Evolutionary conservation across 2,888 invertebrate genomes (phyloP), one percentile per base, ranked within the genome.

Genomic region (Pasiphila rectangulata): DNA sequence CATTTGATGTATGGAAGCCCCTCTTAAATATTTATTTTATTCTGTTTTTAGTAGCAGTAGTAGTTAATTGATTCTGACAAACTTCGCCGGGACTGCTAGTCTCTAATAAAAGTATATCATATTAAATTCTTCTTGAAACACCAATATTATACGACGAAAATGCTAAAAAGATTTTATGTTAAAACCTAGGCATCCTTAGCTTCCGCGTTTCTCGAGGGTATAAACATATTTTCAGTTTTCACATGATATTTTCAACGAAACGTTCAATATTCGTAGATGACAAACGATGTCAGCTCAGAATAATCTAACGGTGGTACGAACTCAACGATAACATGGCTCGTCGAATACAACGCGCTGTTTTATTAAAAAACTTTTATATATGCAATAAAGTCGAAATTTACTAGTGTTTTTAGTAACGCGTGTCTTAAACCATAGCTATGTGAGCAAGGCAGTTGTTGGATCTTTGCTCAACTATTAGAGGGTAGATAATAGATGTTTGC

Each of bases 261-360:
- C 30, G 45, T 50, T 45, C 50, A 50, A 50, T 50, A 50, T 50
- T 50, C 47, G 30, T 13, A 38, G 44, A 53, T 55, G 55, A 57
- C 45, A 55, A 55, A 57, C 55, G 53, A 55, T 46, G 41, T 40
- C 45, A 45, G 57, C 46, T 36, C 37, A 38, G 36, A 36, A 34
- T 51, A 49, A 36, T 13, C 10, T 24, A 32, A 32, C 32, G 32
- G 17, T 32, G 7, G 2, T 20, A 32, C 9, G 17, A 10, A 32
- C 17, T 17, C 17, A 10, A 16, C 10, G 19, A 5, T 30, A 16
- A 9, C 30, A 32, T 32, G 30, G 30, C n/a, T 17, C 9, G 29
- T 16, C 29, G n/a, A 17, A 30, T 30, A 30, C 1, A 9, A 4
- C 16, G 16, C 5, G 32, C 3, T 21, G 17, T 3, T 17, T 17